phyloP scores from a whole-genome alignment of 2,113 vertebrate genomes.

The Apaloderma vittatum region DNA sequence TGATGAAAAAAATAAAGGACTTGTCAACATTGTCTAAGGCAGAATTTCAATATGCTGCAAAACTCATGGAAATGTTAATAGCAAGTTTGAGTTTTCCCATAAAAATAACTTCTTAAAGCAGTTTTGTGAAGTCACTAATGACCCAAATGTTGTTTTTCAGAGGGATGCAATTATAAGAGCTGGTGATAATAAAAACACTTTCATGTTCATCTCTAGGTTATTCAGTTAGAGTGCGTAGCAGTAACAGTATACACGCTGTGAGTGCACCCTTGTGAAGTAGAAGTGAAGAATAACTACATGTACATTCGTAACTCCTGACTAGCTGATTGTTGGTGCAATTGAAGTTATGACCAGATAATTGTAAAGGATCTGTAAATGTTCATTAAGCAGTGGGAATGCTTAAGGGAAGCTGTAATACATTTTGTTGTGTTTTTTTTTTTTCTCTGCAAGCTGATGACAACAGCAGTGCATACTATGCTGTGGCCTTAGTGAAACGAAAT shows the following conservation, averaged over 20 bases:
- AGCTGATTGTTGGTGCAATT: not conserved
- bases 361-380: not conserved
- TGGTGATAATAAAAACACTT: not conserved
- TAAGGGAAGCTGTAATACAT: not conserved
- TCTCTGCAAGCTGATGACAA: conserved; percentile 76
- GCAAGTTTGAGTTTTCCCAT: not conserved
- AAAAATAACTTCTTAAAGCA: not conserved
- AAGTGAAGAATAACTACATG: not conserved
- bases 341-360: not conserved
- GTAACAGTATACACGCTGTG: not conserved
- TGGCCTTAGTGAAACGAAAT: conserved; percentile 87
- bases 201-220: not conserved
- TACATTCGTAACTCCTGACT: not conserved
- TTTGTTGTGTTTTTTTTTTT: not conserved
- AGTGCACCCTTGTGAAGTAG: not conserved
- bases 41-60: not conserved
- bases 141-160: not conserved
- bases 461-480: conserved; percentile 86
- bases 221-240: not conserved
- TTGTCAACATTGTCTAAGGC: not conserved
- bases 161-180: not conserved
- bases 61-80: not conserved
- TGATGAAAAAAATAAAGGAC: not conserved
- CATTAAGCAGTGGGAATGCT: not conserved
- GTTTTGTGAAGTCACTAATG: not conserved